Percentiles rank a stretch among this genome's conserved stretches.
phyloP scores from a whole-genome alignment of 2,888 invertebrate species.

The Drosophila rubida region DNA sequence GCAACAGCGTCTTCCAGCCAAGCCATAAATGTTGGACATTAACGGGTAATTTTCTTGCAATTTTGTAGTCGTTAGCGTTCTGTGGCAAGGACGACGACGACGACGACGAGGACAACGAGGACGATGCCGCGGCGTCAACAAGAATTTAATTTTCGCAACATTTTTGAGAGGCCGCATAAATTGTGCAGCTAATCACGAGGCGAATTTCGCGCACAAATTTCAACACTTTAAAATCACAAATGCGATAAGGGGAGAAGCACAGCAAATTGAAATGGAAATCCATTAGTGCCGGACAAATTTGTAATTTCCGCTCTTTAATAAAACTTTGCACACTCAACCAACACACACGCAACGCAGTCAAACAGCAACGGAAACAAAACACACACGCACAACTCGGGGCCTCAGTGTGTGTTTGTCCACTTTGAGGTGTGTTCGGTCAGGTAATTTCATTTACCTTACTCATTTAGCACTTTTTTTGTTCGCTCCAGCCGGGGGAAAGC shows the following conservation, averaged over 20 bases:
- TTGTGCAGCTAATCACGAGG: conserved; percentile 63
- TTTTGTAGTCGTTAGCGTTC: conserved; percentile 84
- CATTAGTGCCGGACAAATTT: conserved; percentile 83
- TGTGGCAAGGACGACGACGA: conserved; percentile 71
- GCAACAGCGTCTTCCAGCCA: conserved; percentile 28
- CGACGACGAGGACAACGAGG: conserved; percentile 34
- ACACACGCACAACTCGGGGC: conserved; percentile 9
- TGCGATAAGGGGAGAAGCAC: conserved; percentile 22
- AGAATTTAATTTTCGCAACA: conserved; percentile 64
- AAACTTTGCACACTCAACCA: conserved; percentile 56
- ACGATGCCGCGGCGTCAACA: conserved; percentile 27
- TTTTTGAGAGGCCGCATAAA: conserved; percentile 63
- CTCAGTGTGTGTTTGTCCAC: conserved; percentile 36
- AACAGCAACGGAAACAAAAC: conserved; percentile 48
- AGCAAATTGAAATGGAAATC: conserved; percentile 77
- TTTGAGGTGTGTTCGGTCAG: conserved; percentile 79
- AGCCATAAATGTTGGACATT: conserved; percentile 82
- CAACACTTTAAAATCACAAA: conserved; percentile 42
- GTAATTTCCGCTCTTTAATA: conserved; percentile 83
- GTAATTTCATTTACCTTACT: conserved; percentile 81
- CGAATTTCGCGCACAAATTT: background rate
- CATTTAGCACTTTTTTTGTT: conserved; percentile 79
- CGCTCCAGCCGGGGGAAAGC: too few relatives aligned
- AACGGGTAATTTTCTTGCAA: conserved; percentile 84
- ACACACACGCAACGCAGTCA: conserved; percentile 39